A percentile compares a stretch with the other conserved stretches of the same genome.
phyloP scores from a whole-genome alignment of 2,113 vertebrate species.

The Amazona vittata region DNA sequence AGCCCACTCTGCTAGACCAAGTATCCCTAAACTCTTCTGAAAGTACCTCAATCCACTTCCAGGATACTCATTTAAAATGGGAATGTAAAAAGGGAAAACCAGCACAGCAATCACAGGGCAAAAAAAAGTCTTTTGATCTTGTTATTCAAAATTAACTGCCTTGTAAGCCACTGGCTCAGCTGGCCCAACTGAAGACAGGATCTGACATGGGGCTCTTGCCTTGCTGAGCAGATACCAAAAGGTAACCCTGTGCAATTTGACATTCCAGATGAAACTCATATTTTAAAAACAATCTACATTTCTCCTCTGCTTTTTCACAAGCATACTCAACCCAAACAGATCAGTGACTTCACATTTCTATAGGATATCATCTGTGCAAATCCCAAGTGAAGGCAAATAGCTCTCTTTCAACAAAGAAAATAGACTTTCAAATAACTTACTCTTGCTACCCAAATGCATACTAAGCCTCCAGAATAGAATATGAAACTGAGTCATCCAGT shows the following conservation, averaged over 20 bases:
- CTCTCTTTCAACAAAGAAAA: not conserved
- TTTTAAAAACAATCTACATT: not conserved
- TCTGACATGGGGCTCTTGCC: not conserved
- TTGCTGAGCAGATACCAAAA: not conserved
- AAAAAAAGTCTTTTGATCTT: not conserved
- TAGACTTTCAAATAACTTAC: not conserved
- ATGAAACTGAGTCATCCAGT: not conserved
- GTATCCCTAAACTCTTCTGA: not conserved
- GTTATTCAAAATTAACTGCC: not conserved
- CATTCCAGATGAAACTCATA: not conserved
- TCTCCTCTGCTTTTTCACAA: not conserved
- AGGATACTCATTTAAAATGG: not conserved
- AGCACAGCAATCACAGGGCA: not conserved
- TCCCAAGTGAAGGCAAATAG: not conserved
- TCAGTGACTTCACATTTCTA: not conserved
- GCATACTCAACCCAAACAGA: not conserved
- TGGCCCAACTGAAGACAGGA: not conserved
- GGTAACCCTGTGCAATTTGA: not conserved
- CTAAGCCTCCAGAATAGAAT: not conserved
- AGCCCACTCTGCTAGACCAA: not conserved
- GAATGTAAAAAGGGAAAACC: not conserved
- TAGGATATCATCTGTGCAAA: not conserved
- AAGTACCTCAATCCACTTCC: not conserved
- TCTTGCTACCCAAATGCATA: not conserved
- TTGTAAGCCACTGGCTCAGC: not conserved